These are phyloP conservation scores for Paratrypauchen microcephalus DNA, from an alignment of 2,797 vertebrate genomes.

Conservation along the genomic window DNA sequence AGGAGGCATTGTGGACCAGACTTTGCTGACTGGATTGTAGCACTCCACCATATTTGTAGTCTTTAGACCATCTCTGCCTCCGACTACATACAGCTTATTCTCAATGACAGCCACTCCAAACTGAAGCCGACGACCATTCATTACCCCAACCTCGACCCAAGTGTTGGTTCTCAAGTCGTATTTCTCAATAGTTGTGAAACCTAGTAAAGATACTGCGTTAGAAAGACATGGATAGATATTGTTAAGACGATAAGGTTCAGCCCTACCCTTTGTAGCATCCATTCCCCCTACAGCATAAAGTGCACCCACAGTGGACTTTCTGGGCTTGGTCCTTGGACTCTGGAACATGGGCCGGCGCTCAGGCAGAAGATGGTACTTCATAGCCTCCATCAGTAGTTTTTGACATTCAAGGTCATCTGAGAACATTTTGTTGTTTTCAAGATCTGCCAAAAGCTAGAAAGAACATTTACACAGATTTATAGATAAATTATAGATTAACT, in stretches of 20 bases:
- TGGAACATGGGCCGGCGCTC: conserved; percentile 95
- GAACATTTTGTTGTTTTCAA: conserved; percentile 97
- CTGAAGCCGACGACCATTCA: conserved; percentile 92
- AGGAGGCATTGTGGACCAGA: conserved; percentile 96
- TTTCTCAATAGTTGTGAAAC: conserved; percentile 94
- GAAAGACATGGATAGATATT: background rate
- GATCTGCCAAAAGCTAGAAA: conserved; percentile 89
- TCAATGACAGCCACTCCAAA: conserved; percentile 97
- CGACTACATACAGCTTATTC: conserved; percentile 94
- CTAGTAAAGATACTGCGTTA: conserved; percentile 63
- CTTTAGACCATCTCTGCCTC: conserved; percentile 94
- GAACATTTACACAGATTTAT: background rate
- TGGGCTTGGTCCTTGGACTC: conserved; percentile 93
- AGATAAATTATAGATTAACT: too few relatives aligned
- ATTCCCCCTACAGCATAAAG: conserved; percentile 97
- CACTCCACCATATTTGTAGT: conserved; percentile 96
- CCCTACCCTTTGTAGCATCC: conserved; percentile 91
- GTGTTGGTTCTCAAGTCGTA: conserved; percentile 94
- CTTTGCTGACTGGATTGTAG: conserved; percentile 89
- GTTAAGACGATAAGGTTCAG: rapidly evolving
- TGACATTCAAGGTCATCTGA: conserved; percentile 93
- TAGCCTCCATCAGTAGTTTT: conserved; percentile 97
- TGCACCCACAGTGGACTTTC: conserved; percentile 95
- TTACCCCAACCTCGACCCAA: conserved; percentile 90
- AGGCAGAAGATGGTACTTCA: conserved; percentile 97